These are phyloP conservation scores for Brachyalestes nurse DNA, from an alignment of 2,797 vertebrate species.

Conservation along the genomic window DNA sequence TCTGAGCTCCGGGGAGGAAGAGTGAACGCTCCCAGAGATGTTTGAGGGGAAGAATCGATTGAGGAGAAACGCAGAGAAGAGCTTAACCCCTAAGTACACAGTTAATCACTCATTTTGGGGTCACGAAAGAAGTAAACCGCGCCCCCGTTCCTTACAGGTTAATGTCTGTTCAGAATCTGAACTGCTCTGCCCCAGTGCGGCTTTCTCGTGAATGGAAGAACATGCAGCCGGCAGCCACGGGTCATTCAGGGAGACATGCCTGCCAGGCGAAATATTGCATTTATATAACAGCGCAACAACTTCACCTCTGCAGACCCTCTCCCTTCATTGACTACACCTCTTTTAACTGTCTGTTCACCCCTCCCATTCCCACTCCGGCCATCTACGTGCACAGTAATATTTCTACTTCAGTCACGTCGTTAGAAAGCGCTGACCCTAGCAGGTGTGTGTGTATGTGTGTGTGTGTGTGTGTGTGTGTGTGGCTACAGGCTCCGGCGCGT, in stretches of 20 bases:
- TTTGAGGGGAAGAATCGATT: not conserved
- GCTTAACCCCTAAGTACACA: constrained; percentile 10
- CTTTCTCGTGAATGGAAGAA: not conserved
- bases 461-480: constrained; percentile 5
- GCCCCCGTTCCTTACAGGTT: not conserved
- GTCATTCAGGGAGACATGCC: constrained; percentile 24
- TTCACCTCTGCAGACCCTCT: not conserved
- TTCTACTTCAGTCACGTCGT: not conserved
- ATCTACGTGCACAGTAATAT: not conserved
- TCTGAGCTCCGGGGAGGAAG: too few relatives aligned
- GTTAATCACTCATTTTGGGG: constrained; percentile 1
- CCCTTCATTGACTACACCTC: not conserved
- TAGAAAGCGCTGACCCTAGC: constrained; percentile 14
- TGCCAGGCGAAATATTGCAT: not conserved
- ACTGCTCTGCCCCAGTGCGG: not conserved
- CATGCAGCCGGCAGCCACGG: not conserved
- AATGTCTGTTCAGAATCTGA: not conserved
- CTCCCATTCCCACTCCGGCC: not conserved
- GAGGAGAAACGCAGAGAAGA: constrained; percentile 11
- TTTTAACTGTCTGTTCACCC: not conserved
- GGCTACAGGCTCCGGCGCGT: constrained; percentile 37
- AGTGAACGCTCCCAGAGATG: not conserved
- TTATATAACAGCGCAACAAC: constrained; percentile 17
- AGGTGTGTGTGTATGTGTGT: constrained; percentile 8
- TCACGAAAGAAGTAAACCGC: not conserved